phyloP scores from a whole-genome alignment of 2,113 vertebrate genomes.

The Rhinopomastus cyanomelas region DNA sequence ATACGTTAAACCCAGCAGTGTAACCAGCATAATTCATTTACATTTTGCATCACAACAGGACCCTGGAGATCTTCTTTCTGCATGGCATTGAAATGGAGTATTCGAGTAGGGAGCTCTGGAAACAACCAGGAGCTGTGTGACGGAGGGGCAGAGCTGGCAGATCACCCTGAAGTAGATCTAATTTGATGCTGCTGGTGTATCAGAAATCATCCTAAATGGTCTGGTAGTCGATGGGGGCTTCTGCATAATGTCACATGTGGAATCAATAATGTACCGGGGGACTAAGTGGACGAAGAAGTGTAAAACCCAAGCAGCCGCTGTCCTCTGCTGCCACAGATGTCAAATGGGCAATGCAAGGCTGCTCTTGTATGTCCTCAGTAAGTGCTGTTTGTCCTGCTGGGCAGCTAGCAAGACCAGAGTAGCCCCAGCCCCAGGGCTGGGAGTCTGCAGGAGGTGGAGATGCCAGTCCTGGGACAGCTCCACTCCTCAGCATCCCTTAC shows the following conservation, averaged over 20 bases:
- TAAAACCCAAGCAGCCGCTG: neutral
- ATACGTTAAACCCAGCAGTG: neutral
- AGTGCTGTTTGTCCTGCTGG: neutral
- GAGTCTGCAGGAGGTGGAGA: neutral
- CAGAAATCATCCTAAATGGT: neutral
- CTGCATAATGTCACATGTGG: neutral
- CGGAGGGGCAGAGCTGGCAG: neutral
- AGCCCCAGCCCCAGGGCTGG: rapidly evolving
- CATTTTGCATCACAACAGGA: neutral
- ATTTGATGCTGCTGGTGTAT: neutral
- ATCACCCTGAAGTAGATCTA: constrained; percentile 27
- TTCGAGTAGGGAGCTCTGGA: neutral
- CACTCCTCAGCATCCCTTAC: neutral
- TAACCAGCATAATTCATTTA: constrained; percentile 2
- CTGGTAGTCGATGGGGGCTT: neutral
- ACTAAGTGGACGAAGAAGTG: neutral
- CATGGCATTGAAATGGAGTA: rapidly evolving
- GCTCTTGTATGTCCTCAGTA: neutral
- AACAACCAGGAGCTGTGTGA: neutral
- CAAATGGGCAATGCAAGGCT: neutral
- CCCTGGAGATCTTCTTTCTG: neutral
- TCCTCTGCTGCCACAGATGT: neutral
- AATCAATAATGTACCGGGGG: neutral
- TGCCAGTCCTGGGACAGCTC: rapidly evolving
- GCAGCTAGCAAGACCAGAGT: neutral